These are phyloP conservation scores for Micromys minutus DNA, from an alignment of 2,113 vertebrate species.

Conservation along the genomic window DNA sequence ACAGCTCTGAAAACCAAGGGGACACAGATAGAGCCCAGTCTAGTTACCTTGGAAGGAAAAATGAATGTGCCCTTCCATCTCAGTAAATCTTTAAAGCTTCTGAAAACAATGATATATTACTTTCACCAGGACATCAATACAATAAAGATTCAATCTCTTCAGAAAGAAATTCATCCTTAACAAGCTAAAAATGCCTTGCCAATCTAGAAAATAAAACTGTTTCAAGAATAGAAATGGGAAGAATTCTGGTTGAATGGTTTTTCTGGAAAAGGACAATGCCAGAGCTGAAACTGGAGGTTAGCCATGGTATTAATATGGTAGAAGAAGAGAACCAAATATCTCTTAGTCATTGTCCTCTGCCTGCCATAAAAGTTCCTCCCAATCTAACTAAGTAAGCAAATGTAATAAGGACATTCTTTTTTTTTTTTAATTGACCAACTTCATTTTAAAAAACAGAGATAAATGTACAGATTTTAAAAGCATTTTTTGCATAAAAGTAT, in stretches of 20 bases:
- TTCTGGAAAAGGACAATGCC: not conserved
- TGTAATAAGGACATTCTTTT: not conserved
- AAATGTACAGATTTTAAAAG: no score
- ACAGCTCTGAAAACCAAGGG: not conserved
- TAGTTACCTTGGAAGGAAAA: not conserved
- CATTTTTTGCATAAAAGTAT: no score
- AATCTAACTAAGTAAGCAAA: not conserved
- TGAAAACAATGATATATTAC: not conserved
- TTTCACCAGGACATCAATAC: not conserved
- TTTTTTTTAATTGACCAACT: no score
- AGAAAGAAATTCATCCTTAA: slow-evolving; percentile 34
- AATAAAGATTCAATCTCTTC: not conserved
- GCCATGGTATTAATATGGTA: not conserved
- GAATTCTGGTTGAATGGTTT: not conserved
- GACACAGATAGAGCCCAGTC: not conserved
- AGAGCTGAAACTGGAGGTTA: not conserved
- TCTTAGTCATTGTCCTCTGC: not conserved
- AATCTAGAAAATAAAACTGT: slow-evolving; percentile 2
- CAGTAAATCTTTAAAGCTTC: not conserved
- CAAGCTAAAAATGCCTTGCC: not conserved
- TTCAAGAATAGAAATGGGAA: not conserved
- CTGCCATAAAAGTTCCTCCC: not conserved
- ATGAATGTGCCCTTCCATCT: not conserved
- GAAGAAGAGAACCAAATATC: not conserved
- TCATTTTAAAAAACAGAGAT: no score